Evolutionary conservation across 2,888 invertebrate species (phyloP).

Genomic region (Tenthredo notha): DNA sequence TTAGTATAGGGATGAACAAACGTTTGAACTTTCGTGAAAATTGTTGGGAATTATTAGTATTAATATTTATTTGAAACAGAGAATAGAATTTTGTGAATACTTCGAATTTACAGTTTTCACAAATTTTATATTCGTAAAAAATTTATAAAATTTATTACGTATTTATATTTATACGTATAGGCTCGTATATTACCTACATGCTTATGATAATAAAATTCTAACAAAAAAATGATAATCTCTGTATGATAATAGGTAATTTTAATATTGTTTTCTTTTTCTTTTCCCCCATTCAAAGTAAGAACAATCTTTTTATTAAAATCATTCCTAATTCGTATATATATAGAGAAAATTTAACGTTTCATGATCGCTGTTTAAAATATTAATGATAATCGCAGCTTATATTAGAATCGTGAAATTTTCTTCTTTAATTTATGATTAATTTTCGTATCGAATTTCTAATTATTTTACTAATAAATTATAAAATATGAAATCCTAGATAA

Average conservation of each 20-base stretch:
- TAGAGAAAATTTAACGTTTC: conserved; percentile 25
- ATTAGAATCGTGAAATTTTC: conserved; percentile 37
- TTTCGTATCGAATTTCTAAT: not conserved
- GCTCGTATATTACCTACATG: not conserved
- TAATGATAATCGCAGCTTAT: not conserved
- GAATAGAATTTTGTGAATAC: not conserved
- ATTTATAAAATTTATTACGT: no score
- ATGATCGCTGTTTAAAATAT: not conserved
- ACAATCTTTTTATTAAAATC: conserved; percentile 57
- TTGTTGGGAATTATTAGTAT: not conserved
- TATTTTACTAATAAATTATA: not conserved
- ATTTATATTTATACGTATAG: not conserved
- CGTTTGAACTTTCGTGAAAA: not conserved
- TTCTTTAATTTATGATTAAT: not conserved
- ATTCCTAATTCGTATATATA: conserved; percentile 26
- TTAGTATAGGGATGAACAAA: not conserved
- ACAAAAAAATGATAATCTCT: not conserved
- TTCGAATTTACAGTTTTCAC: not conserved
- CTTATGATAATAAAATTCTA: not conserved
- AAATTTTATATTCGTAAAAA: not conserved
- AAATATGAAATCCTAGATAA: not conserved
- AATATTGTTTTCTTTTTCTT: conserved; percentile 47
- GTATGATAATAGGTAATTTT: not conserved
- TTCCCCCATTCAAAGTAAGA: conserved; percentile 60
- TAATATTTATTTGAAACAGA: not conserved